Percentiles rank a stretch among this genome's conserved stretches.
Evolutionary conservation across 2,797 vertebrate species (phyloP).

Genomic region (Harpagifer antarcticus): DNA sequence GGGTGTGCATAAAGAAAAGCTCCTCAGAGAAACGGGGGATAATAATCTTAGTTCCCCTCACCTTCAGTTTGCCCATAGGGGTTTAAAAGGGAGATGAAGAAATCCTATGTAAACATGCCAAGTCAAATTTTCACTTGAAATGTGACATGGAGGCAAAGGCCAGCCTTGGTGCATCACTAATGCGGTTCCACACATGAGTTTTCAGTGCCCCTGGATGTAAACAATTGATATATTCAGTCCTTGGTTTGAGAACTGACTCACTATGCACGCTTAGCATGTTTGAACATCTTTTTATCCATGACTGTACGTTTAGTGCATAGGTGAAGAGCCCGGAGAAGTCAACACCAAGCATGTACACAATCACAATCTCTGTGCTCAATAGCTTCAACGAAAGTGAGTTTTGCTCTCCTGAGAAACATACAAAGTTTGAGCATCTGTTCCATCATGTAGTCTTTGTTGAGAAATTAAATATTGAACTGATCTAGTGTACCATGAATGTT

Average conservation of each 20-base stretch:
- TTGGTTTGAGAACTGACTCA: conserved; percentile 65
- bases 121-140: conserved; percentile 83
- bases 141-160: conserved; percentile 81
- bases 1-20: conserved; percentile 84
- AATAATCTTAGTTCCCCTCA: conserved; percentile 85
- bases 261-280: conserved; percentile 59
- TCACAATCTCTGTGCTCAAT: conserved; percentile 56
- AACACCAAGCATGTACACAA: conserved; percentile 63
- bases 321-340: conserved; percentile 68
- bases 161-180: conserved; percentile 76
- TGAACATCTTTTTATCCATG: conserved; percentile 55
- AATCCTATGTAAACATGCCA: conserved; percentile 86
- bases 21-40: conserved; percentile 82
- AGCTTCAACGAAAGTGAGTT: conserved; percentile 74
- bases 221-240: conserved; percentile 76
- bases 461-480: conserved; percentile 87
- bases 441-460: conserved; percentile 85
- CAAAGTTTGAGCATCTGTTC: conserved; percentile 85
- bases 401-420: conserved; percentile 79
- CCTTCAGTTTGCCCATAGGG: conserved; percentile 82
- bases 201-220: conserved; percentile 79
- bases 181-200: conserved; percentile 72
- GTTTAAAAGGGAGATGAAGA: conserved; percentile 83
- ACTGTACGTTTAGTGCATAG: conserved; percentile 65
- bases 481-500: conserved; percentile 85